Conservation (phyloP, 1,140 invertebrate genomes). For the Diplogasteroides magnus region DNA sequence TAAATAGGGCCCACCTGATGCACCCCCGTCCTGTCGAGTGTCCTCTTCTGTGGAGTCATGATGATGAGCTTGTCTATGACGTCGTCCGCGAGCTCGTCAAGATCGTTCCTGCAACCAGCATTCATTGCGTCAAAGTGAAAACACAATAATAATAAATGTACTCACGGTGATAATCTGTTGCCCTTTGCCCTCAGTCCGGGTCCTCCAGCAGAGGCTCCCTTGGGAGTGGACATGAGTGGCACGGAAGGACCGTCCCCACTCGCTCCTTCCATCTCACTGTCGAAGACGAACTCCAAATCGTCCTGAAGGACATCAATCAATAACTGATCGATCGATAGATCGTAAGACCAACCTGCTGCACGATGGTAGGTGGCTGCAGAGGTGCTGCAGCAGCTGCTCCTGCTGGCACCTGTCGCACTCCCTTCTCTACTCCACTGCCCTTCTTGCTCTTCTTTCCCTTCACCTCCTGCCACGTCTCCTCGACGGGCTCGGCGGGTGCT, state of each 20-base stretch:
- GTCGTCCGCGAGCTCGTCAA: constrained; percentile 79
- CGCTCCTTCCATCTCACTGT: constrained; percentile 69
- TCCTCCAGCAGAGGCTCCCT: background rate
- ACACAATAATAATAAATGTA: background rate
- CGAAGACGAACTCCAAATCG: constrained; percentile 91
- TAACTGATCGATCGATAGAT: too few relatives aligned
- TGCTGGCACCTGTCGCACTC: too few relatives aligned
- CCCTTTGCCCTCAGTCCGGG: too few relatives aligned
- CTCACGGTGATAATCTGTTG: background rate
- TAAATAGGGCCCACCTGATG: background rate
- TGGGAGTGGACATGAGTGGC: background rate
- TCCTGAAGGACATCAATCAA: too few relatives aligned
- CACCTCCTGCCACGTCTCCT: constrained; percentile 38
- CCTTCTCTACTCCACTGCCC: constrained; percentile 7
- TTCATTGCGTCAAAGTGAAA: constrained; percentile 7
- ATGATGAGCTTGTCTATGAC: constrained; percentile 91
- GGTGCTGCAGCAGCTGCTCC: too few relatives aligned
- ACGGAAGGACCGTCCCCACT: background rate
- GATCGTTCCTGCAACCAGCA: constrained; percentile 68
- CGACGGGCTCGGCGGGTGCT: too few relatives aligned
- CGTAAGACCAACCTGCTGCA: constrained; percentile 5
- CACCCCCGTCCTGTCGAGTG: constrained; percentile 76
- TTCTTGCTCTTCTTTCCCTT: constrained; percentile 45
- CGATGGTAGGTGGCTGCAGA: too few relatives aligned
- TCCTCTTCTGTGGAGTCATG: constrained; percentile 71